Evolutionary conservation across 2,113 vertebrate genomes (phyloP).

Genomic region (Ceyx margarethae): DNA sequence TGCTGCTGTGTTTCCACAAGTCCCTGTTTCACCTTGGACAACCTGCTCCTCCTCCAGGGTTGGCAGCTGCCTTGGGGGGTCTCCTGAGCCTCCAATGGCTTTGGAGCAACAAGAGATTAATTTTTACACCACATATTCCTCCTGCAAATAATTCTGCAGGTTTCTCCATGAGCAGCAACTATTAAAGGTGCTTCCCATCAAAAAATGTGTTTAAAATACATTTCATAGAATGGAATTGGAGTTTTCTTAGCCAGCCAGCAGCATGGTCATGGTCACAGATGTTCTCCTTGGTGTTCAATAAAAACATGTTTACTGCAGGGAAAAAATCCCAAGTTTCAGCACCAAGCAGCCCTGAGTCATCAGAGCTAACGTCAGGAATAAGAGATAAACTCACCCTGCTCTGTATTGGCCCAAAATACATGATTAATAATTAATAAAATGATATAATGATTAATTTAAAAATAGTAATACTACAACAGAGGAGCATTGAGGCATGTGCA

Average conservation of each 20-base stretch:
- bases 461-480: neutral
- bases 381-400: neutral
- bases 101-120: neutral
- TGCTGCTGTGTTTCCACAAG: conserved; percentile 20
- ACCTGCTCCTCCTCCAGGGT: neutral
- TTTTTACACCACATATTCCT: accelerated
- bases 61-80: neutral
- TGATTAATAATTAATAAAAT: neutral
- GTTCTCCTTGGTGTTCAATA: neutral
- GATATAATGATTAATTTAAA: neutral
- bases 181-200: neutral
- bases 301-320: neutral
- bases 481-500: neutral
- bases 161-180: neutral
- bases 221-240: neutral
- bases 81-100: neutral
- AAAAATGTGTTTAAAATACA: neutral
- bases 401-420: neutral
- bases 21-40: conserved; percentile 16
- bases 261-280: neutral
- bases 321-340: neutral
- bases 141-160: accelerated
- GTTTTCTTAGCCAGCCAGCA: neutral
- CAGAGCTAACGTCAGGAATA: neutral
- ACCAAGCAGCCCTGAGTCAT: neutral